Conservation (phyloP, 37 sponge, comb jelly and placozoan genomes). For the Cliona cf. orientalis region DNA sequence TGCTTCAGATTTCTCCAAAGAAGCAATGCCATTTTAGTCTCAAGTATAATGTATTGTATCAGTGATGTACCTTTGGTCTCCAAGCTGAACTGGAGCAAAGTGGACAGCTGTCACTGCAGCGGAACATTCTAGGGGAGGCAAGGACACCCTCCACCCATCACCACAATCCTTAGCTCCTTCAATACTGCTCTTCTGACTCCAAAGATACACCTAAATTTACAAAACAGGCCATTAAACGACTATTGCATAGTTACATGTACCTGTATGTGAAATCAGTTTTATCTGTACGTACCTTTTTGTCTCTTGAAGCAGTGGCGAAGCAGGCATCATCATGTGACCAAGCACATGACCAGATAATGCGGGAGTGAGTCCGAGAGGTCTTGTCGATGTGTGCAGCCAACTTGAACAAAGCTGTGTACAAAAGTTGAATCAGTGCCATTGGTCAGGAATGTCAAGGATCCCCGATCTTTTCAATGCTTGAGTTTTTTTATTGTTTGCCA, state of each 20-base stretch:
- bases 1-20: neutral
- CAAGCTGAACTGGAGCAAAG: slow-evolving; percentile 53
- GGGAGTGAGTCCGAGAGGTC: slow-evolving; percentile 51
- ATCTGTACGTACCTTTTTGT: slow-evolving; percentile 75
- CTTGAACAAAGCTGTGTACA: slow-evolving; percentile 24
- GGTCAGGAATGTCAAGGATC: no score
- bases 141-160: slow-evolving; percentile 49
- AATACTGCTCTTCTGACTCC: slow-evolving; percentile 34
- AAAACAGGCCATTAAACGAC: neutral
- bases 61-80: slow-evolving; percentile 25
- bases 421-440: no score
- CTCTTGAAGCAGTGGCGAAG: slow-evolving; percentile 90
- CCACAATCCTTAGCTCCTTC: slow-evolving; percentile 45
- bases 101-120: slow-evolving; percentile 80
- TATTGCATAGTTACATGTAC: no score
- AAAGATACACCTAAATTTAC: slow-evolving; percentile 67
- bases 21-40: neutral
- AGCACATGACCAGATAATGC: slow-evolving; percentile 91
- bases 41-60: neutral
- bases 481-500: no score
- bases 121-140: slow-evolving; percentile 23
- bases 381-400: slow-evolving; percentile 53
- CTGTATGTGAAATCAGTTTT: no score
- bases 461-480: no score
- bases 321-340: slow-evolving; percentile 89